Evolutionary conservation across 2,888 invertebrate species (phyloP).

Genomic region (Isoperla grammatica): DNA sequence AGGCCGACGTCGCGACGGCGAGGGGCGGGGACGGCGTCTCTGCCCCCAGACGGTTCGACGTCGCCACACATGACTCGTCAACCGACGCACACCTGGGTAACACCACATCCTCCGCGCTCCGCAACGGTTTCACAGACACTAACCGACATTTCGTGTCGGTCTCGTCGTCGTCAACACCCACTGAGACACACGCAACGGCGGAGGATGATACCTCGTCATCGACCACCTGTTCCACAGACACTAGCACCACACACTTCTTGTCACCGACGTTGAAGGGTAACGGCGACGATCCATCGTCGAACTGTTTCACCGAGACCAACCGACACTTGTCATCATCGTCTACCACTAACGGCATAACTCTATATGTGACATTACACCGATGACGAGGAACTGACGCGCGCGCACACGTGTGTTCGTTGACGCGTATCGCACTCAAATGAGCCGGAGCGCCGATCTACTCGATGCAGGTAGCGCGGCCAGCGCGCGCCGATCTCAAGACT

Average conservation of each 20-base stretch:
- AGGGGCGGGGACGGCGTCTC: conserved; percentile 27
- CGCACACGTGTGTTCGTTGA: no score
- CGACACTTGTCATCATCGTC: conserved; percentile 4
- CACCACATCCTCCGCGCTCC: neutral
- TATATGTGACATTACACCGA: no score
- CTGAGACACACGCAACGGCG: neutral
- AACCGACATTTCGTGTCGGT: neutral
- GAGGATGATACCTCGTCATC: no score
- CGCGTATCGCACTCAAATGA: no score
- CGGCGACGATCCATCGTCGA: no score
- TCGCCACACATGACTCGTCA: conserved; percentile 25
- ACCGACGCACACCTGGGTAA: neutral
- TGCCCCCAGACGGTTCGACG: conserved; percentile 32
- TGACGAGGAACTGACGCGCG: no score
- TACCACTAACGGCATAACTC: no score
- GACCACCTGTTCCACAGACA: neutral
- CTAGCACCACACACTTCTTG: no score
- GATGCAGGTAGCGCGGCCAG: no score
- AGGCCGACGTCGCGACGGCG: conserved; percentile 31
- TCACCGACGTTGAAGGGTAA: no score
- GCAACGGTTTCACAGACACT: conserved; percentile 6
- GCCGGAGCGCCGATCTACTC: no score
- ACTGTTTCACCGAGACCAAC: conserved; percentile 3
- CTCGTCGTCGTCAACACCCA: conserved; percentile 2
- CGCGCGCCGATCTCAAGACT: no score